These are phyloP conservation scores for Magallana angulata DNA, from an alignment of 1,140 invertebrate species.

Conservation along the genomic window DNA sequence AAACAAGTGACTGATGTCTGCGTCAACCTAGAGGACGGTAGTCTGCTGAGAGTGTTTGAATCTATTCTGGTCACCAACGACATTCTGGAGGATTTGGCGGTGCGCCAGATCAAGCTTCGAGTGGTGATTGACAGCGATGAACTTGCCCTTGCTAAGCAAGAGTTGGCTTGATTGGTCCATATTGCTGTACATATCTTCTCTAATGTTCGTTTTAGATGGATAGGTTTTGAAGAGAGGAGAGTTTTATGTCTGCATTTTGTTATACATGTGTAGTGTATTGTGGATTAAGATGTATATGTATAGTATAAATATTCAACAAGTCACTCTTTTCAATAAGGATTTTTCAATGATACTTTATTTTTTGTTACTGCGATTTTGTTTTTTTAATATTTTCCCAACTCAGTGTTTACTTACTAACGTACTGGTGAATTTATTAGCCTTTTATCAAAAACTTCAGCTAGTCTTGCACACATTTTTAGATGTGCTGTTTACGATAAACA, in stretches of 20 bases:
- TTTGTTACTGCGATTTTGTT: background rate
- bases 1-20: slow-evolving; percentile 63
- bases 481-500: background rate
- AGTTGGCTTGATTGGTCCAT: slow-evolving; percentile 51
- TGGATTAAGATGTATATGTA: background rate
- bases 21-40: slow-evolving; percentile 60
- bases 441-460: slow-evolving; percentile 5
- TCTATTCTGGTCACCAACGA: slow-evolving; percentile 56
- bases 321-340: background rate
- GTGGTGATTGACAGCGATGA: slow-evolving; percentile 66
- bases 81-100: slow-evolving; percentile 58
- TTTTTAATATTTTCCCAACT: background rate
- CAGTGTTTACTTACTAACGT: background rate
- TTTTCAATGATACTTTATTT: background rate
- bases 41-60: slow-evolving; percentile 61
- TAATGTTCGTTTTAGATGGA: background rate
- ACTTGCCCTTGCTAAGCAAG: slow-evolving; percentile 61
- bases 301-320: background rate
- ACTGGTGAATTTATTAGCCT: background rate
- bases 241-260: background rate
- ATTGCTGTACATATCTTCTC: background rate
- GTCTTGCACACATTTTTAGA: background rate
- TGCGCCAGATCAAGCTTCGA: slow-evolving; percentile 58
- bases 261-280: background rate
- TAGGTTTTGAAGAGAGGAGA: background rate